A percentile compares a stretch with the other conserved stretches of the same genome.
Evolutionary conservation across 2,113 vertebrate genomes (phyloP).

Genomic region (Pseudolaguvia tuberculata): DNA sequence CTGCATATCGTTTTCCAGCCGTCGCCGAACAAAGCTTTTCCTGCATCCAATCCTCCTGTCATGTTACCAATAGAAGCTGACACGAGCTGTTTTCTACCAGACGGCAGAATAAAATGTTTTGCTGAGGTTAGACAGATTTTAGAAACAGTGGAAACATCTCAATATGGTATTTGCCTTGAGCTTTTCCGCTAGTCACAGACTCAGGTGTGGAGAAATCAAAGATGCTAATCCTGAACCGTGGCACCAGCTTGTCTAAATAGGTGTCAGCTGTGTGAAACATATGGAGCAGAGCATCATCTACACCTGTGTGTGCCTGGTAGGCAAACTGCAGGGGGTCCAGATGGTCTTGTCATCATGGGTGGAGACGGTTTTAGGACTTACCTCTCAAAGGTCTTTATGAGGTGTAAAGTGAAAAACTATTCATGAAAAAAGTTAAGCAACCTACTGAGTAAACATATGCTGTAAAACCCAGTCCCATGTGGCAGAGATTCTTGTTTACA

Average conservation of each 20-base stretch:
- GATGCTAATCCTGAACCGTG: not conserved
- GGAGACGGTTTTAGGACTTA: slow-evolving; percentile 10
- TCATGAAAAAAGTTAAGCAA: not conserved
- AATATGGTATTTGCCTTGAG: slow-evolving; percentile 8
- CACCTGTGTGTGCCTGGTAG: slow-evolving; percentile 20
- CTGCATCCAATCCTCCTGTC: not conserved
- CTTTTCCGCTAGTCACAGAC: no score
- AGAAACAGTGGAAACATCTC: not conserved
- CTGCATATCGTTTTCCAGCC: not conserved
- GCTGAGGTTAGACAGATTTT: not conserved
- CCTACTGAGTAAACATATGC: slow-evolving; percentile 22
- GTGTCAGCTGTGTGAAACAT: slow-evolving; percentile 21
- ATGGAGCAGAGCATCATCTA: slow-evolving; percentile 10
- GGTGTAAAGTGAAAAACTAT: slow-evolving; percentile 17
- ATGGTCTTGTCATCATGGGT: slow-evolving; percentile 1
- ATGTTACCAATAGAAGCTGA: not conserved
- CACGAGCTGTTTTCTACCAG: slow-evolving; percentile 2
- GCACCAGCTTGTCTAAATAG: not conserved
- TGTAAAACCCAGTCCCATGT: not conserved
- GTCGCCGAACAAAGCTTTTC: not conserved
- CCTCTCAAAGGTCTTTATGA: slow-evolving; percentile 33
- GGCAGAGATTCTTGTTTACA: slow-evolving; percentile 4
- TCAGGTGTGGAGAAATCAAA: slow-evolving; percentile 4
- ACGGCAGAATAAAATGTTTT: not conserved
- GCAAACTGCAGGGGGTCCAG: slow-evolving; percentile 25